Evolutionary conservation across 2,113 vertebrate species (phyloP), one percentile per base, ranked within the genome.

Genomic region (Oncorhynchus gorbuscha): DNA sequence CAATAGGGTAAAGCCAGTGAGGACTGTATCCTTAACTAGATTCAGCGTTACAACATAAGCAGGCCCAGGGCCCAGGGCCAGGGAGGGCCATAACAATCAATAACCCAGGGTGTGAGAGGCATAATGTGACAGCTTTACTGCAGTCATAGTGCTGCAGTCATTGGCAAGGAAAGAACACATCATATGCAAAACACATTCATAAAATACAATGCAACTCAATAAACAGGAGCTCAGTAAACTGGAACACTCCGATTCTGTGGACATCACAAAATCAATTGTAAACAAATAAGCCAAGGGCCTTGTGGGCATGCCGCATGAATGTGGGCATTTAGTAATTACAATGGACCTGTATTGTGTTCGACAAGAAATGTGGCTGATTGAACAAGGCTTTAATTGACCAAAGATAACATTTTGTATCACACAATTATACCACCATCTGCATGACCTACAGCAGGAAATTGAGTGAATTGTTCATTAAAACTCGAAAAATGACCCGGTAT

Each of bases 111-210:
- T 74, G 26, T 22, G 72, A 79, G 74, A 76, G 66, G 5, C 74
- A 84, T 83, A 83, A 80, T 78, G 68, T 77, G 71, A 80, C 78
- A 76, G 75, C 62, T 80, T 79, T 79, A 72, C 74, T 81, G 78
- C 75, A 87, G 81, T 85, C 77, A 83, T 61, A 48, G 18, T 59
- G 55, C 79, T 59, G 81, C 83, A 76, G 78, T 81, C 79, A 75
- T 82, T 72, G 77, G 45, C 76, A 71, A 55, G 59, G 72, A 35
- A 69, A 81, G 65, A 73, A 73, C 9, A 82, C 67, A 78, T 26
- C 67, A 75, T 59, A 79, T 73, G 77, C 66, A 75, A 76, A 72
- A 58, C n/a, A 35, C 76, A 72, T 77, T 76, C 81, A 61, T 22
- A 78, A 70, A 70, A 70, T 13, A 48, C 69, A 49, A 49, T 70